Evolutionary conservation across 2,797 vertebrate species (phyloP), one percentile per base, ranked within the genome.

Genomic region (Rhinogobio ventralis): DNA sequence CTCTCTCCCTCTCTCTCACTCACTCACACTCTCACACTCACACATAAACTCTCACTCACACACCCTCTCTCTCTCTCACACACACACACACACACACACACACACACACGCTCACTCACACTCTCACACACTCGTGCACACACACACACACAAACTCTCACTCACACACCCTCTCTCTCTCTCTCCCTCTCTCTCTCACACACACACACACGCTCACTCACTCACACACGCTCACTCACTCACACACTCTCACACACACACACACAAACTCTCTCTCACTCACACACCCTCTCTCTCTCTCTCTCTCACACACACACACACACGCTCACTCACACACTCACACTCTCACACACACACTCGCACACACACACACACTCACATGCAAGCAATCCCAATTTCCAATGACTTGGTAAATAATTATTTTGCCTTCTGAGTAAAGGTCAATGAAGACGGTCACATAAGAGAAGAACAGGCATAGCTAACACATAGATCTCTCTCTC

Each of bases 371-470:
- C 46, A 2, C 13, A 49, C 14, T 0, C 15, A 49, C 46, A 17
- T 15, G 17, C 46, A 25, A 64, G 45, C 46, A 49, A 83, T 57
- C 46, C 25, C 39, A 75, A 57, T 72, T 75, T 83, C 75, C 57
- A 83, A 83, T 64, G 64, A 55, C 81, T 66, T 33, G 33, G 33
- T 33, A 33, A 33, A 33, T 33, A 33, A 33, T 5, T 33, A 33
- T 33, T 83, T 64, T 39, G 60, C 23, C 72, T 55, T 69, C 45
- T 76, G 45, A 46, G 42, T 33, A 53, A 76, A 75, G 60, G 72
- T 66, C 67, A 76, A 83, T 83, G 67, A 83, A 76, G 72, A 45
- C 71, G 74, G 51, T 55, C 66, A 49, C 19, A 72, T 67, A 66
- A 72, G 74, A 57, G 13, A 75, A 83, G 25, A 57, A 74, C 69